Evolutionary conservation across 2,113 vertebrate species (phyloP).

Genomic region (Catharus minimus): DNA sequence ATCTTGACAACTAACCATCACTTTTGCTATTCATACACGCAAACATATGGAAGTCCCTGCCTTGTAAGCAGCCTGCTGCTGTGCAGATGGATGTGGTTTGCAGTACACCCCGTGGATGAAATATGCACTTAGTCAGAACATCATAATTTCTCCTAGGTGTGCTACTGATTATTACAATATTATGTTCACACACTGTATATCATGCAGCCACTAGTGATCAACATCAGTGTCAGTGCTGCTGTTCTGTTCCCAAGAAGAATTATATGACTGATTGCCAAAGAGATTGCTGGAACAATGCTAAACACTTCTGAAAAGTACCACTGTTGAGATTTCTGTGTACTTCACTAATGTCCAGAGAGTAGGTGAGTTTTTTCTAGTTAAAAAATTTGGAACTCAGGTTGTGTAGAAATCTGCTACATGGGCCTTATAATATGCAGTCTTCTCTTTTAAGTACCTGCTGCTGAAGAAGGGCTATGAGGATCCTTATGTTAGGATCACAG

Average conservation of each 20-base stretch:
- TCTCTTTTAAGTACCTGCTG: not conserved
- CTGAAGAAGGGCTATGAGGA: not conserved
- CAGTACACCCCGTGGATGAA: not conserved
- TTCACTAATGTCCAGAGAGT: not conserved
- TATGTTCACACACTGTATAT: constrained; percentile 9
- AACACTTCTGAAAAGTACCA: not conserved
- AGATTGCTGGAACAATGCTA: not conserved
- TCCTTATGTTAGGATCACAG: not conserved
- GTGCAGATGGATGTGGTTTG: not conserved
- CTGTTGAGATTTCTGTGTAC: not conserved
- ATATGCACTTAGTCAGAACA: not conserved
- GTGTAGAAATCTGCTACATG: not conserved
- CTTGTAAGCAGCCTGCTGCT: not conserved
- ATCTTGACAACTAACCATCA: not conserved
- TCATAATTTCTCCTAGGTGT: not conserved
- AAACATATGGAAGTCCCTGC: not conserved
- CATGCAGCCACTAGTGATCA: constrained; percentile 24
- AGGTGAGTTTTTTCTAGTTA: not conserved
- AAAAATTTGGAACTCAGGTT: not conserved
- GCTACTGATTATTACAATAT: constrained; percentile 19
- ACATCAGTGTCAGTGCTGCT: not conserved
- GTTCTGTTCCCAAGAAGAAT: not conserved
- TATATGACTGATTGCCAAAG: constrained; percentile 10
- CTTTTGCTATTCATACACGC: not conserved
- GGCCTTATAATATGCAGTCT: not conserved